Conservation (phyloP, 2,888 invertebrate genomes). For the Clivina fossor region DNA sequence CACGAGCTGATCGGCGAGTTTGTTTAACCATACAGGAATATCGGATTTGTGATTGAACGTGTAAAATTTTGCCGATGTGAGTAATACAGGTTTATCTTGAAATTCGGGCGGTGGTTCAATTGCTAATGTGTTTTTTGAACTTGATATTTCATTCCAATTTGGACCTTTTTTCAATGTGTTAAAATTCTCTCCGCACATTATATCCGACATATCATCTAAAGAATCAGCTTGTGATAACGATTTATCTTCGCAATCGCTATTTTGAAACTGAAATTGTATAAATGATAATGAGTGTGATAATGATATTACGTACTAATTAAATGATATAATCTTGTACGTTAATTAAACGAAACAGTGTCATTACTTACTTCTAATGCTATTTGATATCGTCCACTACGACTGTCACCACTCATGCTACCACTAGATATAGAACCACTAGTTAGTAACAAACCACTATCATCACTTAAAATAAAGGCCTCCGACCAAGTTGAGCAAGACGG, state of each 20-base stretch:
- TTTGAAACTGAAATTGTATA: constrained; percentile 72
- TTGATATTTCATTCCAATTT: constrained; percentile 55
- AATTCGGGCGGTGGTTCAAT: constrained; percentile 87
- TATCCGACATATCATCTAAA: constrained; percentile 71
- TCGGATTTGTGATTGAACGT: constrained; percentile 1
- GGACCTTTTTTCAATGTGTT: constrained; percentile 82
- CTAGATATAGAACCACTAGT: constrained; percentile 76
- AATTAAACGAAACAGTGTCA: too few species aligned
- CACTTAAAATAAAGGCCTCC: constrained; percentile 72
- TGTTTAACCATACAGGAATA: constrained; percentile 47
- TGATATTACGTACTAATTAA: not conserved
- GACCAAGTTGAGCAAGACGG: constrained; percentile 74
- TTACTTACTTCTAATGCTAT: constrained; percentile 67
- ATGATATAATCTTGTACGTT: too few species aligned
- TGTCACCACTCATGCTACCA: constrained; percentile 70
- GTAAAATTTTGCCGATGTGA: constrained; percentile 40
- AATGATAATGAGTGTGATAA: not conserved
- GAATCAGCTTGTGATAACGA: constrained; percentile 79
- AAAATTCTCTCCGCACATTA: constrained; percentile 79
- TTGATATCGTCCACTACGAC: constrained; percentile 67
- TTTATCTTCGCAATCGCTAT: constrained; percentile 78
- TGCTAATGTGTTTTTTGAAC: constrained; percentile 61
- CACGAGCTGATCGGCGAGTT: constrained; percentile 55
- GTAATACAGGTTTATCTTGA: constrained; percentile 63
- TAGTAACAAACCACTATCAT: constrained; percentile 73